A percentile compares a stretch with the other conserved stretches of the same genome.
phyloP scores from a whole-genome alignment of 2,888 invertebrate species.

The Andrena haemorrhoa region DNA sequence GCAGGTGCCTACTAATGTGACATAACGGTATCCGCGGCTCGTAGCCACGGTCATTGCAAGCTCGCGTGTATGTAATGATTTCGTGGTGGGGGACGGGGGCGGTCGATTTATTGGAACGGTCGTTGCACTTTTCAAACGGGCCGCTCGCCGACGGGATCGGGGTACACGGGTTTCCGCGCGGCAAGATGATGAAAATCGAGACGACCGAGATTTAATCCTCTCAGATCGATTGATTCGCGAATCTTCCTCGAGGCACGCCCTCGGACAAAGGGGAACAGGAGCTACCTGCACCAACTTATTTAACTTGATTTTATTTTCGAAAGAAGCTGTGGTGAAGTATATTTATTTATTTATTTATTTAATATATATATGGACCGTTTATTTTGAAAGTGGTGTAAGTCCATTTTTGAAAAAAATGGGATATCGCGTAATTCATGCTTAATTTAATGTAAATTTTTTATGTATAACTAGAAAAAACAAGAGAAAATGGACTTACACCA shows the following conservation, averaged over 20 bases:
- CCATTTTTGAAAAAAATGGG: too few species aligned
- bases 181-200: conserved; percentile 30
- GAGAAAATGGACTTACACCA: too few species aligned
- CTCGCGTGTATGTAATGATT: conserved; percentile 79
- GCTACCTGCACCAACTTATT: background rate
- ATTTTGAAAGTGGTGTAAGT: too few species aligned
- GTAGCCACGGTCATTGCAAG: conserved; percentile 77
- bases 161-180: conserved; percentile 44
- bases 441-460: too few species aligned
- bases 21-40: conserved; percentile 83
- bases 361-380: too few species aligned
- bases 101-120: conserved; percentile 84
- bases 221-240: conserved; percentile 22
- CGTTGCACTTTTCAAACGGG: conserved; percentile 81
- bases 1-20: conserved; percentile 84
- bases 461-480: too few species aligned
- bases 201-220: conserved; percentile 4
- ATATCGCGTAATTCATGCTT: too few species aligned
- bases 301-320: too few species aligned
- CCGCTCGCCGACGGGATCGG: conserved; percentile 72
- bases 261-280: background rate
- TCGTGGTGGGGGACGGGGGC: conserved; percentile 71
- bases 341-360: too few species aligned
- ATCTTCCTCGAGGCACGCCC: background rate
- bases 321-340: too few species aligned